Conservation (phyloP, 2,113 vertebrate species). For the Datnioides undecimradiatus region DNA sequence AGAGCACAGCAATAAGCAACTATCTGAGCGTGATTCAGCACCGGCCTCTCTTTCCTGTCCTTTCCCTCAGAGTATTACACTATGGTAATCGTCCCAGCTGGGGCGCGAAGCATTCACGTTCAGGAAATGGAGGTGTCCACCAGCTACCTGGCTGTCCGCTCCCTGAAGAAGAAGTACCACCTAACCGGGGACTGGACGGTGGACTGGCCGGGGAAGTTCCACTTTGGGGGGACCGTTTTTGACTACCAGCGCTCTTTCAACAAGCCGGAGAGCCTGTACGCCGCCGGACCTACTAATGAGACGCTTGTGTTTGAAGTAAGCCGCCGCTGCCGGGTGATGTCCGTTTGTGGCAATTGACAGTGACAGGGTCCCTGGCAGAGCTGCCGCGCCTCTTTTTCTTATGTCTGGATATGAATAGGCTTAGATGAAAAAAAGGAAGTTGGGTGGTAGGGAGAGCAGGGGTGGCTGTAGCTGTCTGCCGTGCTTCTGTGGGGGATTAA, state of each 20-base stretch:
- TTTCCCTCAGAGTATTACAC: conserved; percentile 89
- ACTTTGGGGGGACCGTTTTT: conserved; percentile 91
- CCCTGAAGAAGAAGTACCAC: conserved; percentile 88
- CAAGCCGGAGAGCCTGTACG: conserved; percentile 90
- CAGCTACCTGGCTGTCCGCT: conserved; percentile 93
- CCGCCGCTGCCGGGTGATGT: conserved; percentile 61
- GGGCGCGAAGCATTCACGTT: conserved; percentile 90
- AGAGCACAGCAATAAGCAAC: not conserved
- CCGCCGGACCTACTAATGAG: conserved; percentile 94
- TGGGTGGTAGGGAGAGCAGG: conserved; percentile 40
- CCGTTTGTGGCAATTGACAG: conserved; percentile 65
- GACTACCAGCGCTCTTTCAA: conserved; percentile 91
- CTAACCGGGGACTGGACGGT: conserved; percentile 94
- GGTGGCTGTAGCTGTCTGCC: conserved; percentile 45
- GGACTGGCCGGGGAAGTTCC: conserved; percentile 96
- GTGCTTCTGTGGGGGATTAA: conserved; percentile 56
- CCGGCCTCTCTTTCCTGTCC: not conserved
- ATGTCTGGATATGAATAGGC: conserved; percentile 56
- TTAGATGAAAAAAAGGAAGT: conserved; percentile 69
- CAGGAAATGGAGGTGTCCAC: conserved; percentile 90
- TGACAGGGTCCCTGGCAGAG: conserved; percentile 72
- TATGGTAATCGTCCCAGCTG: conserved; percentile 90
- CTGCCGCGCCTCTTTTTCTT: conserved; percentile 47
- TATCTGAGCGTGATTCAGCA: not conserved
- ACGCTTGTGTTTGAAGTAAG: conserved; percentile 98